Conservation (phyloP, 1,140 invertebrate species). For the Lethrus apterus region DNA sequence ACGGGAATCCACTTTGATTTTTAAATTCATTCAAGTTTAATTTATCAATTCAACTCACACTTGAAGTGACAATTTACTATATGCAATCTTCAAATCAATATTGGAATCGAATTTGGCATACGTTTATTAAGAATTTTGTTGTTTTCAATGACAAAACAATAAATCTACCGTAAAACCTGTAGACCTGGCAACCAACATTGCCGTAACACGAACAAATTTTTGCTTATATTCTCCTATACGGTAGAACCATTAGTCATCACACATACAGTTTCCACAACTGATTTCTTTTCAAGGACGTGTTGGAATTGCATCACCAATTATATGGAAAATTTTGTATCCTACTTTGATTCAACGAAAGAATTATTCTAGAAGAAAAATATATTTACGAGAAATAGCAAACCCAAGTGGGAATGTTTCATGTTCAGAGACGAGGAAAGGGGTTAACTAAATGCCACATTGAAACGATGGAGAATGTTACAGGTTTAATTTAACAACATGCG, state of each 20-base stretch:
- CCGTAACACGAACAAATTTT: no score
- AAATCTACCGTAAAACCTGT: no score
- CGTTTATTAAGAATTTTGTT: no score
- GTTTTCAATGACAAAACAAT: no score
- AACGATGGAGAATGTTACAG: background rate
- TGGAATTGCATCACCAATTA: constrained; percentile 9
- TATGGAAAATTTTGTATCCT: constrained; percentile 8
- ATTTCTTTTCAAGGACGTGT: constrained; percentile 4
- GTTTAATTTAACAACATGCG: no score
- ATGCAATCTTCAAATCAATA: no score
- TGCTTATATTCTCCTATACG: background rate
- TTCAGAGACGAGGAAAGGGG: constrained; percentile 1
- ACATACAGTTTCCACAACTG: constrained; percentile 4
- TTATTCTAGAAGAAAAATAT: constrained; percentile 4
- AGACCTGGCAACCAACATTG: no score
- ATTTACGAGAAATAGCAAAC: constrained; percentile 5
- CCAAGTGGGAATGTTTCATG: background rate
- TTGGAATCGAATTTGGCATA: no score
- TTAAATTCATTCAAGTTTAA: no score
- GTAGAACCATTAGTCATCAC: constrained; percentile 2
- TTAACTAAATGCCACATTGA: background rate
- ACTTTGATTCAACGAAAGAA: constrained; percentile 1
- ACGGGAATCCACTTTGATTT: no score
- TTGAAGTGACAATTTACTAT: no score
- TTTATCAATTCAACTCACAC: no score